A percentile compares a stretch with the other conserved stretches of the same genome.
Evolutionary conservation across 2,113 vertebrate species (phyloP).

Genomic region (Phyllopteryx taeniolatus): DNA sequence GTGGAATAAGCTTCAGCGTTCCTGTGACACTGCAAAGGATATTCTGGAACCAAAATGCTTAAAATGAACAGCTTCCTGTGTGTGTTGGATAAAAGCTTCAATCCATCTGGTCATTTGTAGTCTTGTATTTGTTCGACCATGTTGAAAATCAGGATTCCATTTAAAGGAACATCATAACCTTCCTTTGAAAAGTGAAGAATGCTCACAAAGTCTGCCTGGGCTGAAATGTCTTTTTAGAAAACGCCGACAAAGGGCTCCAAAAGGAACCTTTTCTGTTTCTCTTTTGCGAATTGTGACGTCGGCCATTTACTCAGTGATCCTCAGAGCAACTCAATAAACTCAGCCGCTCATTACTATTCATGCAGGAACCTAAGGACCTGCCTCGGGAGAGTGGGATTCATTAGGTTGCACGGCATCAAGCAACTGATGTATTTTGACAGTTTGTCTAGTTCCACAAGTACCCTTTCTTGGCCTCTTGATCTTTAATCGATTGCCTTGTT

Average conservation of each 20-base stretch:
- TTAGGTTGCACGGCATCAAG: conserved; percentile 43
- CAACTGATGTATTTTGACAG: conserved; percentile 44
- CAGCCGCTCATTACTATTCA: conserved; percentile 50
- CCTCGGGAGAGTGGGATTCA: conserved; percentile 14
- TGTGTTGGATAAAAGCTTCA: conserved; percentile 15
- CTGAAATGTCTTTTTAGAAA: neutral
- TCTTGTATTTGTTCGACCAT: neutral
- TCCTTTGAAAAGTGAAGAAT: neutral
- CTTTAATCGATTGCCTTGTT: conserved; percentile 51
- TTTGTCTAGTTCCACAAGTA: conserved; percentile 33
- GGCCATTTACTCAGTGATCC: conserved; percentile 41
- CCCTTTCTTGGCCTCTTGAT: conserved; percentile 43
- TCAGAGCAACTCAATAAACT: conserved; percentile 31
- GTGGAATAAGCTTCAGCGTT: neutral
- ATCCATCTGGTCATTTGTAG: neutral
- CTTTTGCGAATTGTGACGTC: conserved; percentile 39
- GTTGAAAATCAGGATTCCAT: conserved; percentile 15
- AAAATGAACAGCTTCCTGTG: conserved; percentile 11
- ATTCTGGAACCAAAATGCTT: conserved; percentile 17
- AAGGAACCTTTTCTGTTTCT: conserved; percentile 34
- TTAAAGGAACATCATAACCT: conserved; percentile 15
- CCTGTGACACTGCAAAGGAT: neutral
- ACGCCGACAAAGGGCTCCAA: conserved; percentile 5
- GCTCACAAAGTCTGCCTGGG: neutral
- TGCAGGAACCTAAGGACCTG: conserved; percentile 19